These are phyloP conservation scores for Lepus americanus DNA, from an alignment of 2,113 vertebrate species.

Conservation along the genomic window DNA sequence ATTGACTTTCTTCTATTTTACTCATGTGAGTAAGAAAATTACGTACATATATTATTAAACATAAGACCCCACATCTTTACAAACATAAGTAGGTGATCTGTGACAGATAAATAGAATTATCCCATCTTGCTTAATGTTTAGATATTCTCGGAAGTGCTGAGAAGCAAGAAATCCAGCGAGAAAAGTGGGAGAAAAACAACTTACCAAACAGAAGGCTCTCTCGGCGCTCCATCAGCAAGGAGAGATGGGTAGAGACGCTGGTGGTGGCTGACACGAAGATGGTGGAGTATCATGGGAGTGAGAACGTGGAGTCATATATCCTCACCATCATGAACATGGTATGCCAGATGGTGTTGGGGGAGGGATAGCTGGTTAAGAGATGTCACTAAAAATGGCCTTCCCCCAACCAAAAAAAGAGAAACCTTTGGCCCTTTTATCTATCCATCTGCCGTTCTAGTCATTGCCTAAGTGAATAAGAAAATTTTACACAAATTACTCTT, in stretches of 20 bases:
- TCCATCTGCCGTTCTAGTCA: not conserved
- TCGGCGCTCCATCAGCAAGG: constrained; percentile 95
- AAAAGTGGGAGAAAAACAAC: constrained; percentile 89
- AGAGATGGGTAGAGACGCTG: constrained; percentile 98
- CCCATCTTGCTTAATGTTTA: constrained; percentile 82
- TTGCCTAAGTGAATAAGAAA: not conserved
- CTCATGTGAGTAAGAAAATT: not conserved
- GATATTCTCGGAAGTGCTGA: constrained; percentile 87
- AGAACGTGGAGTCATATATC: constrained; percentile 96
- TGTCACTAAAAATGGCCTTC: not conserved
- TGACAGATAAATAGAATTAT: not conserved
- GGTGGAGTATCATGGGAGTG: constrained; percentile 96
- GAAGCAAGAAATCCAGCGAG: constrained; percentile 85
- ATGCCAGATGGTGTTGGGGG: constrained; percentile 22
- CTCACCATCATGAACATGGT: constrained; percentile 99
- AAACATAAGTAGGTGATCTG: not conserved
- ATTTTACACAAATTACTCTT: not conserved
- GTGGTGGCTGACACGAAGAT: constrained; percentile 98
- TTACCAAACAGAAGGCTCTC: constrained; percentile 83
- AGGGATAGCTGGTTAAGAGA: not conserved
- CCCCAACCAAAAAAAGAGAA: not conserved
- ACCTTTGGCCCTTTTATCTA: not conserved
- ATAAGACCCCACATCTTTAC: not conserved
- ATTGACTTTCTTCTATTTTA: not conserved
- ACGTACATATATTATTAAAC: not conserved